These are phyloP conservation scores for Synanthedon tipuliformis DNA, from an alignment of 2,888 invertebrate genomes.

Conservation along the genomic window DNA sequence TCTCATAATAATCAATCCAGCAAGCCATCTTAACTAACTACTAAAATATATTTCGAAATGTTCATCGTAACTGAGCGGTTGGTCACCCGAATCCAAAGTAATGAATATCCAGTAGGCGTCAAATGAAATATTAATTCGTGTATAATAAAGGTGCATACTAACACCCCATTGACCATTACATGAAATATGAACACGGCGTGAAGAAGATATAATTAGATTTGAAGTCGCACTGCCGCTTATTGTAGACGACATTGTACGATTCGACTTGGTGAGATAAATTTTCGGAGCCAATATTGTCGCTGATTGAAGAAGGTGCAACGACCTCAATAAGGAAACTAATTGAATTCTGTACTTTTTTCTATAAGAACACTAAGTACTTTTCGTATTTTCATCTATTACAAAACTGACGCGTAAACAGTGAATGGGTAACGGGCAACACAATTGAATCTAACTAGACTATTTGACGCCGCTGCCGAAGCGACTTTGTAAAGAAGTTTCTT, in stretches of 20 bases:
- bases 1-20: not conserved
- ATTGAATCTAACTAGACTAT: constrained; percentile 5
- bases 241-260: constrained; percentile 45
- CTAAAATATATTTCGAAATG: not conserved
- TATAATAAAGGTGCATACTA: constrained; percentile 37
- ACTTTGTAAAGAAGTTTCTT: no score
- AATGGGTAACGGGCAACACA: constrained; percentile 11
- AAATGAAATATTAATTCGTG: constrained; percentile 55
- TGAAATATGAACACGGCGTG: constrained; percentile 53
- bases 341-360: constrained; percentile 49
- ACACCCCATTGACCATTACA: constrained; percentile 63
- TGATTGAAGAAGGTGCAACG: constrained; percentile 39
- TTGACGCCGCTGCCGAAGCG: no score
- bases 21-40: not conserved
- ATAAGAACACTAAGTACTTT: constrained; percentile 21
- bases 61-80: constrained; percentile 5
- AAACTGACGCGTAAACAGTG: constrained; percentile 8
- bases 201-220: constrained; percentile 62
- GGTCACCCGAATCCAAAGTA: constrained; percentile 21
- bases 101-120: constrained; percentile 43
- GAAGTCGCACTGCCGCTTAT: constrained; percentile 53
- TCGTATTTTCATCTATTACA: constrained; percentile 25
- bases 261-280: constrained; percentile 47
- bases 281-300: constrained; percentile 51
- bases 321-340: constrained; percentile 52